Evolutionary conservation across 2,888 invertebrate genomes (phyloP).

Genomic region (Coremacera marginata): DNA sequence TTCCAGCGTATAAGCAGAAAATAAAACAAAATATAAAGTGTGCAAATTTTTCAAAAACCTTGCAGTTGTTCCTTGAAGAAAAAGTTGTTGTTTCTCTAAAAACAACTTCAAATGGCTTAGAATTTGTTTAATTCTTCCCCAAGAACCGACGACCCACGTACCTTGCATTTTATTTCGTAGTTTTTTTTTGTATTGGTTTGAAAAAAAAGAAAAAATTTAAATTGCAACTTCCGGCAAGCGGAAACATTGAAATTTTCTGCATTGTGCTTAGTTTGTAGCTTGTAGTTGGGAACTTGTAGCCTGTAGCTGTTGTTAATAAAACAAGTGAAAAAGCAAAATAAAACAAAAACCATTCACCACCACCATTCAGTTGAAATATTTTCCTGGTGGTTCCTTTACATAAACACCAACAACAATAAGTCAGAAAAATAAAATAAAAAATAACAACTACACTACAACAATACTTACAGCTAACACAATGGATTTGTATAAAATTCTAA

Average conservation of each 20-base stretch:
- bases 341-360: slow-evolving; percentile 33
- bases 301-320: not conserved
- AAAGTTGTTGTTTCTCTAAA: too few relatives aligned
- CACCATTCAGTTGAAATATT: not conserved
- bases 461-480: slow-evolving; percentile 54
- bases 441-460: slow-evolving; percentile 31
- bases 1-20: slow-evolving; percentile 40
- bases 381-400: not conserved
- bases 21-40: slow-evolving; percentile 39
- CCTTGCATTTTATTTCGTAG: too few relatives aligned
- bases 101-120: too few relatives aligned
- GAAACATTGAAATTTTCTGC: slow-evolving; percentile 51
- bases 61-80: not conserved
- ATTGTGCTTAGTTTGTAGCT: slow-evolving; percentile 8
- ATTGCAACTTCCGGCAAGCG: slow-evolving; percentile 57
- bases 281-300: not conserved
- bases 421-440: not conserved
- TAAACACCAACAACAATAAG: slow-evolving; percentile 1
- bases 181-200: slow-evolving; percentile 18
- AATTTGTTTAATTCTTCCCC: too few relatives aligned
- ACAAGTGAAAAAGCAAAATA: not conserved
- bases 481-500: slow-evolving; percentile 54
- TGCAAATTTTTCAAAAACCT: slow-evolving; percentile 24
- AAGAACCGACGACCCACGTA: too few relatives aligned
- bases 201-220: slow-evolving; percentile 45